Conservation (phyloP, 1,140 invertebrate species). For the Sesamia nonagrioides region DNA sequence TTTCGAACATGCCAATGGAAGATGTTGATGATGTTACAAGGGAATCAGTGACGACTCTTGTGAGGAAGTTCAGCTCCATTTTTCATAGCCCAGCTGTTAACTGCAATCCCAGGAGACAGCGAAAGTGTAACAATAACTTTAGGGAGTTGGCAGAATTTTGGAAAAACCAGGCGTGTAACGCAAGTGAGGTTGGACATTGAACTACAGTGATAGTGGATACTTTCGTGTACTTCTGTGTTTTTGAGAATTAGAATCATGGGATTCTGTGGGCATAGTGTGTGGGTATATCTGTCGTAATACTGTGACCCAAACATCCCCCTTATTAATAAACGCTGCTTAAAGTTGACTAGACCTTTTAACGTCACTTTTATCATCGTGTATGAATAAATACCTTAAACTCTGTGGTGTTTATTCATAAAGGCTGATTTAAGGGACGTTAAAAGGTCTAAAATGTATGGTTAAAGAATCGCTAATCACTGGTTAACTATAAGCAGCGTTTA, state of each 20-base stretch:
- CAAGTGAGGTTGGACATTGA: background rate
- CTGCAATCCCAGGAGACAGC: slow-evolving; percentile 64
- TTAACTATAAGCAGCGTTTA: no score
- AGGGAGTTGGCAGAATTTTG: slow-evolving; percentile 78
- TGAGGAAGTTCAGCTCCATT: slow-evolving; percentile 73
- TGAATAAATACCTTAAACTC: no score
- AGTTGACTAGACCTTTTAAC: no score
- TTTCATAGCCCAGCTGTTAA: slow-evolving; percentile 64
- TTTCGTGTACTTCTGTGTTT: background rate
- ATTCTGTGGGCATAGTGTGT: background rate
- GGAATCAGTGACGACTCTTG: slow-evolving; percentile 75
- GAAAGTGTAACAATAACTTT: slow-evolving; percentile 72
- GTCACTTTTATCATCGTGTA: no score
- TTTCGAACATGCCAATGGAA: slow-evolving; percentile 50
- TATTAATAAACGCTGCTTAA: no score
- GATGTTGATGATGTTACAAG: slow-evolving; percentile 64
- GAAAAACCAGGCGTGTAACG: slow-evolving; percentile 66
- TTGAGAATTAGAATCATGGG: background rate
- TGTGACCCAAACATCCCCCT: no score
- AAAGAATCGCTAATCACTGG: no score
- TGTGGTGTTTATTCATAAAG: no score
- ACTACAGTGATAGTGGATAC: slow-evolving; percentile 4
- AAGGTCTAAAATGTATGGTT: no score
- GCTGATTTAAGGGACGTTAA: no score
- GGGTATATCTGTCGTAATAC: background rate